phyloP scores from a whole-genome alignment of 2,797 vertebrate species.

The Bradypodion pumilum region DNA sequence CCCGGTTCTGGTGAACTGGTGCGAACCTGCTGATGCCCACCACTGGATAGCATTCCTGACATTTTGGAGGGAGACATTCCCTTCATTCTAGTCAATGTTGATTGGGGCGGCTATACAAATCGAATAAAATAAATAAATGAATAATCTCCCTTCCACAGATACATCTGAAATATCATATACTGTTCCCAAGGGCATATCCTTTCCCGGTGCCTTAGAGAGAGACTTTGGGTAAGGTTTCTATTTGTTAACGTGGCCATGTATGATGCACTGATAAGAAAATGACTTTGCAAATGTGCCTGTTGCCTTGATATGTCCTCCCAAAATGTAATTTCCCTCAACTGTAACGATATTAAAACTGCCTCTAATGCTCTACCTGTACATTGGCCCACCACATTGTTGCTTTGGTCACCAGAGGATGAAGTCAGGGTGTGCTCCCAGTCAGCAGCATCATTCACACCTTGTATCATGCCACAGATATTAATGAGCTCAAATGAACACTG shows the following conservation, averaged over 20 bases:
- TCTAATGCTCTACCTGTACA: slow-evolving; percentile 75
- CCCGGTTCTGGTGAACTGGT: too few relatives aligned
- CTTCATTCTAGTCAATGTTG: too few relatives aligned
- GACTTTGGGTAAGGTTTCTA: neutral
- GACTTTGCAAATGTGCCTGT: too few relatives aligned
- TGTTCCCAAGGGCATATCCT: neutral
- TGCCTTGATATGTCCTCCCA: too few relatives aligned
- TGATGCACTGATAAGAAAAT: neutral
- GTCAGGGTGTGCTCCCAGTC: slow-evolving; percentile 78
- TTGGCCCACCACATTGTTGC: slow-evolving; percentile 79
- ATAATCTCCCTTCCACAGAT: too few relatives aligned
- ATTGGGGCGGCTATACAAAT: too few relatives aligned
- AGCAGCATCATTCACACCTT: slow-evolving; percentile 73
- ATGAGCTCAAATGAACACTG: slow-evolving; percentile 83
- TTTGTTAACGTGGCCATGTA: neutral
- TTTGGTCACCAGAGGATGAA: slow-evolving; percentile 60
- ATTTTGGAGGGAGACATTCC: too few relatives aligned
- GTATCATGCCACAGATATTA: slow-evolving; percentile 87
- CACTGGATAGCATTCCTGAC: too few relatives aligned
- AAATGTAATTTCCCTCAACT: neutral
- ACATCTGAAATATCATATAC: neutral
- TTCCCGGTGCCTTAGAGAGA: neutral
- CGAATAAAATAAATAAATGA: too few relatives aligned
- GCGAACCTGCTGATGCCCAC: too few relatives aligned
- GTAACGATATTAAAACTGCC: neutral